Conservation (phyloP, 2,797 vertebrate genomes). For the Threskiornis aethiopicus region DNA sequence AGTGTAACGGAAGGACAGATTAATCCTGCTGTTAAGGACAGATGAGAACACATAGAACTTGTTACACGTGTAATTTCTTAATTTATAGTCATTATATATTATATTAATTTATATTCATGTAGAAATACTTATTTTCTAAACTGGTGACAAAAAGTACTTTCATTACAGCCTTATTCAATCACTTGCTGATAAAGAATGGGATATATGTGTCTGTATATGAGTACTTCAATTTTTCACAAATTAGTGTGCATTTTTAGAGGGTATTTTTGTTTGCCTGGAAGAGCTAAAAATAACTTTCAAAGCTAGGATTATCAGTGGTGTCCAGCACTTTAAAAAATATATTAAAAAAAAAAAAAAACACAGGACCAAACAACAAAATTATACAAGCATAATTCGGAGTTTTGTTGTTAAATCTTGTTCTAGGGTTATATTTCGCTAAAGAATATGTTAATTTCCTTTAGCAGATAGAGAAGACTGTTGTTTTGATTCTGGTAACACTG, state of each 20-base stretch:
- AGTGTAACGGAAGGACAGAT: rapidly evolving
- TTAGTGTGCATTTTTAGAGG: background rate
- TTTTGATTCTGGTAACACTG: background rate
- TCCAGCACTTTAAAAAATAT: background rate
- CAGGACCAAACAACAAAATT: background rate
- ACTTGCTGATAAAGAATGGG: background rate
- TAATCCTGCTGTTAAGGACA: background rate
- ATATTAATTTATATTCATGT: background rate
- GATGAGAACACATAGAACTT: background rate
- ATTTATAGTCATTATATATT: background rate
- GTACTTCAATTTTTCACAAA: background rate
- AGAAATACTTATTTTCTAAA: background rate
- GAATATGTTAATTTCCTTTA: conserved; percentile 39
- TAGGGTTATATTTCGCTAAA: background rate
- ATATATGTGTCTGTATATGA: background rate
- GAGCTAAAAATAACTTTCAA: background rate
- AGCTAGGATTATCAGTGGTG: background rate
- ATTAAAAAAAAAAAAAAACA: background rate
- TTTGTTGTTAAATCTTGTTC: background rate
- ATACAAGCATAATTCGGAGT: background rate
- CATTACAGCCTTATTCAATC: background rate
- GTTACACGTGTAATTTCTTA: background rate
- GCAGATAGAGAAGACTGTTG: background rate
- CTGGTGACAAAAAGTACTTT: background rate
- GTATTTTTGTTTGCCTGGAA: background rate